A percentile compares a stretch with the other conserved stretches of the same genome.
These are phyloP conservation scores for Lasioglossum albipes DNA, from an alignment of 1,140 invertebrate species.

Conservation along the genomic window DNA sequence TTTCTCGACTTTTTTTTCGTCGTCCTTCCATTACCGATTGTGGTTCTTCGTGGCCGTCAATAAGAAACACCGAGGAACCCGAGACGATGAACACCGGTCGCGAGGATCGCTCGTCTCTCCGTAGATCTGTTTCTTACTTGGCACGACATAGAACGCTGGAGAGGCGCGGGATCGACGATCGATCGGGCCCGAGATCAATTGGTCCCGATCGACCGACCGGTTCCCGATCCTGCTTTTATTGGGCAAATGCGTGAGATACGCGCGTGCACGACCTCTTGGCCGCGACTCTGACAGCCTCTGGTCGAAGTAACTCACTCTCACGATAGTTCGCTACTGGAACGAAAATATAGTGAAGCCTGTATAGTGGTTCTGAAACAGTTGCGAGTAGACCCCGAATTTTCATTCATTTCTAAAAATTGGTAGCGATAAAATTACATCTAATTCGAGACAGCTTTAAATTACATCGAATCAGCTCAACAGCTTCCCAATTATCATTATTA, in stretches of 20 bases:
- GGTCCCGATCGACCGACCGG: not conserved
- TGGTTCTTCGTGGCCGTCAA: slow-evolving; percentile 35
- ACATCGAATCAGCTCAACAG: too few species aligned
- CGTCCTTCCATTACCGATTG: not conserved
- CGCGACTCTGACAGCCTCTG: not conserved
- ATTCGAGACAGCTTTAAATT: too few species aligned
- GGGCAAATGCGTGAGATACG: slow-evolving; percentile 19
- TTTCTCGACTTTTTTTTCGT: too few species aligned
- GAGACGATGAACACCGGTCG: slow-evolving; percentile 32
- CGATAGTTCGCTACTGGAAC: too few species aligned
- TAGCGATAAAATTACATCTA: too few species aligned
- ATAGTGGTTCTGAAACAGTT: too few species aligned
- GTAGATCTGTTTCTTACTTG: slow-evolving; percentile 37
- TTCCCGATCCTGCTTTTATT: slow-evolving; percentile 20
- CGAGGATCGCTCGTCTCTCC: slow-evolving; percentile 25
- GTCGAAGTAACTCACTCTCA: slow-evolving; percentile 5
- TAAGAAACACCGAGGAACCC: slow-evolving; percentile 23
- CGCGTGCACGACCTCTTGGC: slow-evolving; percentile 15
- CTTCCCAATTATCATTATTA: too few species aligned
- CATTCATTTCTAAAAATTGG: too few species aligned
- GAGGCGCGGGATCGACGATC: slow-evolving; percentile 26
- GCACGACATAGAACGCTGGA: slow-evolving; percentile 45
- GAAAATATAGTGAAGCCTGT: too few species aligned
- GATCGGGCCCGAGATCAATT: not conserved
- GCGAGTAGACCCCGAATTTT: too few species aligned